These are phyloP conservation scores for Keiferia lycopersicella DNA, from an alignment of 2,888 invertebrate genomes.

Conservation along the genomic window DNA sequence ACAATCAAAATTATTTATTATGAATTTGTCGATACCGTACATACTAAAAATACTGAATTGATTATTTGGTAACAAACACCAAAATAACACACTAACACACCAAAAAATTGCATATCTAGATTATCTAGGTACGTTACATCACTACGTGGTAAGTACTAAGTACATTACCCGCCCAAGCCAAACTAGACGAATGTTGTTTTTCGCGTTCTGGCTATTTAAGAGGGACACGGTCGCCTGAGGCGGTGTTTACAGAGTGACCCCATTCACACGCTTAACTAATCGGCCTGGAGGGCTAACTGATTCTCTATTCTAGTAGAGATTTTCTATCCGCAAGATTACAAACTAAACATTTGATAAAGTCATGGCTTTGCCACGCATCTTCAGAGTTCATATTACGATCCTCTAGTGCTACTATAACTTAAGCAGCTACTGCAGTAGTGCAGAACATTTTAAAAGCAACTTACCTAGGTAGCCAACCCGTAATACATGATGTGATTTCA, in stretches of 20 bases:
- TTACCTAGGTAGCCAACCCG: background rate
- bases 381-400: background rate
- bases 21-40: background rate
- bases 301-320: conserved; percentile 32
- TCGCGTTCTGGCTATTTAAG: too few species aligned
- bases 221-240: too few species aligned
- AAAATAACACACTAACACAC: conserved; percentile 1
- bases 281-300: background rate
- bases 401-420: background rate
- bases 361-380: conserved; percentile 51
- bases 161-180: too few species aligned
- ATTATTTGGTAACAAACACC: background rate
- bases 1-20: too few species aligned
- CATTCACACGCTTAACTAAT: too few species aligned
- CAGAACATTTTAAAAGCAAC: background rate
- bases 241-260: too few species aligned
- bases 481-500: background rate
- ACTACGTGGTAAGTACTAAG: too few species aligned
- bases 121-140: too few species aligned
- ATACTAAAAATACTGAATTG: conserved; percentile 5
- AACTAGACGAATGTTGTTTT: too few species aligned
- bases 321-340: conserved; percentile 64
- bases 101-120: too few species aligned
- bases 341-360: conserved; percentile 35
- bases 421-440: background rate